phyloP scores from a whole-genome alignment of 2,113 vertebrate species.

The Mola mola region DNA sequence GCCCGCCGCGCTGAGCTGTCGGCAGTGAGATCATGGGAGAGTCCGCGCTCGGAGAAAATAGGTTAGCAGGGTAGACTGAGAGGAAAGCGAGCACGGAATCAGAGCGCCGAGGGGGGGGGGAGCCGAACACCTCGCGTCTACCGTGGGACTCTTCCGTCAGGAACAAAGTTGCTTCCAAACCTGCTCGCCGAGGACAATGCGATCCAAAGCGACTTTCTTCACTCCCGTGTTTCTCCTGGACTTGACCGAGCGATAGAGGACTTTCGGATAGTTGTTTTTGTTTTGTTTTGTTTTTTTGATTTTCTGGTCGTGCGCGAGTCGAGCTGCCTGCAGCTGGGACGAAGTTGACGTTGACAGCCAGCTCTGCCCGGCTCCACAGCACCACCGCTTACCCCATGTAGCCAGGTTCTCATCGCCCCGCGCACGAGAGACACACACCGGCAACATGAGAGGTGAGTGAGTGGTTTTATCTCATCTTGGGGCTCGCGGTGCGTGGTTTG shows the following conservation, averaged over 20 bases:
- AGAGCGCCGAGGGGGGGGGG: slow-evolving; percentile 53
- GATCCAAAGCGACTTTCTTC: slow-evolving; percentile 43
- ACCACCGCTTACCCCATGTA: slow-evolving; percentile 64
- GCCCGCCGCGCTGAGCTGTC: slow-evolving; percentile 61
- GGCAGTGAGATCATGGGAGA: slow-evolving; percentile 83
- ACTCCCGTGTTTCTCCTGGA: slow-evolving; percentile 56
- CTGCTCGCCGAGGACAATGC: slow-evolving; percentile 44
- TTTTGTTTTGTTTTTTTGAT: not conserved
- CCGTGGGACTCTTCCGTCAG: slow-evolving; percentile 66
- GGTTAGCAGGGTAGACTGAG: slow-evolving; percentile 83
- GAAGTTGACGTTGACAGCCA: slow-evolving; percentile 56
- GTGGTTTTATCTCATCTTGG: slow-evolving; percentile 12
- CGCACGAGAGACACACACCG: slow-evolving; percentile 19
- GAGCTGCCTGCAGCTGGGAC: slow-evolving; percentile 36
- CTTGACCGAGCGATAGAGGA: slow-evolving; percentile 64
- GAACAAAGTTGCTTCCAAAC: slow-evolving; percentile 50
- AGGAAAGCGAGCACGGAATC: slow-evolving; percentile 70
- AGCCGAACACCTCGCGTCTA: slow-evolving; percentile 43
- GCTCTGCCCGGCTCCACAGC: slow-evolving; percentile 20
- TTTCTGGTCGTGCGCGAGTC: not conserved
- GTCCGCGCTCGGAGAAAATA: slow-evolving; percentile 83
- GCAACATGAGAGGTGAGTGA: slow-evolving; percentile 82
- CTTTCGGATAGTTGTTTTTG: slow-evolving; percentile 35
- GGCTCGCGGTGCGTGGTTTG: not conserved
- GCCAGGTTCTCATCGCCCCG: slow-evolving; percentile 41